Evolutionary conservation across 2,797 vertebrate genomes (phyloP).

Genomic region (Darevskia nairensis): DNA sequence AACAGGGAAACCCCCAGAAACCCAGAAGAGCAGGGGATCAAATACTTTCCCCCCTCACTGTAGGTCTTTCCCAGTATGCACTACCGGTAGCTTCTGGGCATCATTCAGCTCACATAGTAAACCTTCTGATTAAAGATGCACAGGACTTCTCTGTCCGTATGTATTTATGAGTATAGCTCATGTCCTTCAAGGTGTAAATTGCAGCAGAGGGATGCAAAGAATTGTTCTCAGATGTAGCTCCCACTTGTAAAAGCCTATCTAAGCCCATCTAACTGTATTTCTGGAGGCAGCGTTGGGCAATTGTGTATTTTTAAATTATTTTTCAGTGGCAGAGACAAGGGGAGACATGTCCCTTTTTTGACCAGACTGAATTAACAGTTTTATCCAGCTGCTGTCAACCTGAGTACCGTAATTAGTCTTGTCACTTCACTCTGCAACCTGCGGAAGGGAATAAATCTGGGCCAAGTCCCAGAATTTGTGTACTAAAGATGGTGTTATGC

Average conservation of each 20-base stretch:
- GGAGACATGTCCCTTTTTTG: too few relatives aligned
- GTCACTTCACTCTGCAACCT: neutral
- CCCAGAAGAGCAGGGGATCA: too few relatives aligned
- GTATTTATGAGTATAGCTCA: neutral
- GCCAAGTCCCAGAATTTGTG: neutral
- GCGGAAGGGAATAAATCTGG: neutral
- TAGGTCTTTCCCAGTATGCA: neutral
- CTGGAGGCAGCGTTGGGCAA: neutral
- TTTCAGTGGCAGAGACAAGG: neutral
- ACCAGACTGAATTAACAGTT: neutral
- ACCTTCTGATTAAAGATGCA: neutral
- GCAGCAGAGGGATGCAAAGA: neutral
- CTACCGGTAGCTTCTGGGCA: neutral
- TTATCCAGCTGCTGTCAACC: neutral
- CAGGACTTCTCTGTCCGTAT: neutral
- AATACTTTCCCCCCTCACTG: too few relatives aligned
- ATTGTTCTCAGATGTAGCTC: neutral
- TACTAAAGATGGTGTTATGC: neutral
- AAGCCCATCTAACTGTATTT: neutral
- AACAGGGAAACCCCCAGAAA: too few relatives aligned
- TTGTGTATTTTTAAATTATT: neutral
- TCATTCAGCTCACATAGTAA: neutral
- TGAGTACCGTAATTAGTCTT: neutral
- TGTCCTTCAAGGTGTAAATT: neutral
- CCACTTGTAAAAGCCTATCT: neutral